phyloP scores from a whole-genome alignment of 2,888 invertebrate species.

The Xestoiulus laeticollis region DNA sequence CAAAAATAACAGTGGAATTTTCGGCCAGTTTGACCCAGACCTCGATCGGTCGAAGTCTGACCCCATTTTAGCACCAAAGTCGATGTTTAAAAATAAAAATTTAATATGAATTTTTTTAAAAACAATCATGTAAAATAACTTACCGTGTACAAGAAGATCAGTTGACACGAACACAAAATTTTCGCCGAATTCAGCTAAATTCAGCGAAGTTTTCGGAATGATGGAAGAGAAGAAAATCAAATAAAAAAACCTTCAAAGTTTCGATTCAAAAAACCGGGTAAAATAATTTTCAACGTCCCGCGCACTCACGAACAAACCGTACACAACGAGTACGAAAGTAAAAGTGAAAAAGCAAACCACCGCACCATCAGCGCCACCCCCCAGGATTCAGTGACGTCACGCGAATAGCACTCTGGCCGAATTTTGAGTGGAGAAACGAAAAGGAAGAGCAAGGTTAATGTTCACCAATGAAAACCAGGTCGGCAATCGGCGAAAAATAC shows the following conservation, averaged over 20 bases:
- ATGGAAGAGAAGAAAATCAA: not conserved
- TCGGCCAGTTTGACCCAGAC: constrained; percentile 21
- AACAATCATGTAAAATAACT: not conserved
- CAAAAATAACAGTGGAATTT: not conserved
- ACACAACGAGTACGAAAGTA: not conserved
- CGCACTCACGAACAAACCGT: not conserved
- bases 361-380: not conserved
- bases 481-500: not conserved
- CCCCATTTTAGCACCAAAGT: not conserved
- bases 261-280: not conserved
- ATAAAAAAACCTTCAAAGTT: not conserved
- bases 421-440: not conserved
- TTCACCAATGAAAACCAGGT: not conserved
- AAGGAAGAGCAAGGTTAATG: constrained; percentile 29
- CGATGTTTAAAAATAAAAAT: not conserved
- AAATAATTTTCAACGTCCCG: not conserved
- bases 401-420: not conserved
- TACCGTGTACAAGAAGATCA: not conserved
- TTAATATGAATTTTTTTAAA: not conserved
- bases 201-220: not conserved
- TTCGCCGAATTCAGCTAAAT: too few relatives aligned
- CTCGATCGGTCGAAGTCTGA: not conserved
- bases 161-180: too few relatives aligned
- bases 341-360: not conserved
- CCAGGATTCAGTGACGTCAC: not conserved